A percentile compares a stretch with the other conserved stretches of the same genome.
These are phyloP conservation scores for Tortrix viridana DNA, from an alignment of 2,888 invertebrate genomes.

Conservation along the genomic window DNA sequence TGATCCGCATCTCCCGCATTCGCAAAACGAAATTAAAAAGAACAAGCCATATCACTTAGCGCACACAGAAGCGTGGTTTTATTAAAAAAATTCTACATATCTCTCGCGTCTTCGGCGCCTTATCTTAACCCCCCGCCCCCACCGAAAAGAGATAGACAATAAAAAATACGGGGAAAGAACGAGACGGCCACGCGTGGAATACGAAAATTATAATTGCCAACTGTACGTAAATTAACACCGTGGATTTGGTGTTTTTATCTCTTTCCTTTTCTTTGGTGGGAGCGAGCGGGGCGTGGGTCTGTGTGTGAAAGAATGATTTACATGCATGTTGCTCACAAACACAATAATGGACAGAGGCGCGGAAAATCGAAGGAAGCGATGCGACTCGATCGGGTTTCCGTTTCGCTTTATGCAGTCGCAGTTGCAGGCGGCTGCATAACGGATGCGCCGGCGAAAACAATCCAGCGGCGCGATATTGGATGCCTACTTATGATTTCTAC, in stretches of 20 bases:
- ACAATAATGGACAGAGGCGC: conserved; percentile 73
- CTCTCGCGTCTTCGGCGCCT: conserved; percentile 77
- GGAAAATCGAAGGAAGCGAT: conserved; percentile 76
- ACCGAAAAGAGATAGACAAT: conserved; percentile 66
- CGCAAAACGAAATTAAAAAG: conserved; percentile 82
- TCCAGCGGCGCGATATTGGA: conserved; percentile 36
- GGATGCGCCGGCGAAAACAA: conserved; percentile 46
- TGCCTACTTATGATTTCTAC: conserved; percentile 1
- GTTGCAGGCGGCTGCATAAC: conserved; percentile 60
- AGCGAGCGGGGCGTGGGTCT: conserved; percentile 40
- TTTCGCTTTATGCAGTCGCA: conserved; percentile 63
- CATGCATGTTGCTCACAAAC: conserved; percentile 78
- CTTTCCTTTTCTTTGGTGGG: conserved; percentile 50
- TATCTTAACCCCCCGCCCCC: conserved; percentile 70
- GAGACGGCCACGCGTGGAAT: conserved; percentile 70
- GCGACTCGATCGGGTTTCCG: conserved; percentile 70
- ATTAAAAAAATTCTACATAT: conserved; percentile 84
- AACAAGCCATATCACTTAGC: conserved; percentile 84
- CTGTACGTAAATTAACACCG: conserved; percentile 83
- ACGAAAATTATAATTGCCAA: conserved; percentile 83
- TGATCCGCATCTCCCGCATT: conserved; percentile 72
- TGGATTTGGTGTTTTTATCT: conserved; percentile 65
- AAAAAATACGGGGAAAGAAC: conserved; percentile 74
- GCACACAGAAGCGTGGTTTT: conserved; percentile 81
- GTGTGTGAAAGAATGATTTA: conserved; percentile 64